Percentiles rank a stretch among this genome's conserved stretches.
Conservation (phyloP, 1,140 invertebrate species). For the Calliphora vicina region DNA sequence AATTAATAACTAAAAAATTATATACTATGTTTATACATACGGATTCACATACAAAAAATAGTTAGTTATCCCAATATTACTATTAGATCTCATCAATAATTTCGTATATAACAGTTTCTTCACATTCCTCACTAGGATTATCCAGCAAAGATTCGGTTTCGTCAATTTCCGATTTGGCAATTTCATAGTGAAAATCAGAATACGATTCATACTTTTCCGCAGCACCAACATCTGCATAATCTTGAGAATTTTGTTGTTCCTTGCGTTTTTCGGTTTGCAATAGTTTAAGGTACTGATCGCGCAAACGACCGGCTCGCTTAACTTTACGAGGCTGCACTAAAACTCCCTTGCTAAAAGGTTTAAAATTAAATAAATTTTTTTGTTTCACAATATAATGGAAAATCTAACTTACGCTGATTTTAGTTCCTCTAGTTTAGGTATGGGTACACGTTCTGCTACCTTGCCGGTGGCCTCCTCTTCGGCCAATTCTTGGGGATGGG, state of each 20-base stretch:
- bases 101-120: conserved; percentile 39
- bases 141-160: not conserved
- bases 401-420: conserved; percentile 48
- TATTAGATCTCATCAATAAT: conserved; percentile 30
- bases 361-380: not conserved
- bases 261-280: conserved; percentile 29
- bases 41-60: not conserved
- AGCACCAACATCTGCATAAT: not conserved
- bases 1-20: not conserved
- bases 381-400: not conserved
- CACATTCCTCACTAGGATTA: conserved; percentile 21
- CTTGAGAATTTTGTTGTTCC: not conserved
- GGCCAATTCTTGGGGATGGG: conserved; percentile 64
- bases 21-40: not conserved
- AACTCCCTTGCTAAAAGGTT: conserved; percentile 24
- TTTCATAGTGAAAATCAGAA: not conserved
- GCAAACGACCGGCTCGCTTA: conserved; percentile 18
- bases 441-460: conserved; percentile 41
- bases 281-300: not conserved
- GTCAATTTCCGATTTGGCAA: not conserved
- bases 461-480: conserved; percentile 57
- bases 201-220: not conserved
- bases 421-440: conserved; percentile 58
- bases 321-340: conserved; percentile 31
- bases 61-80: not conserved